Conservation (phyloP, 2,797 vertebrate species). For the Sebastes glaucus region DNA sequence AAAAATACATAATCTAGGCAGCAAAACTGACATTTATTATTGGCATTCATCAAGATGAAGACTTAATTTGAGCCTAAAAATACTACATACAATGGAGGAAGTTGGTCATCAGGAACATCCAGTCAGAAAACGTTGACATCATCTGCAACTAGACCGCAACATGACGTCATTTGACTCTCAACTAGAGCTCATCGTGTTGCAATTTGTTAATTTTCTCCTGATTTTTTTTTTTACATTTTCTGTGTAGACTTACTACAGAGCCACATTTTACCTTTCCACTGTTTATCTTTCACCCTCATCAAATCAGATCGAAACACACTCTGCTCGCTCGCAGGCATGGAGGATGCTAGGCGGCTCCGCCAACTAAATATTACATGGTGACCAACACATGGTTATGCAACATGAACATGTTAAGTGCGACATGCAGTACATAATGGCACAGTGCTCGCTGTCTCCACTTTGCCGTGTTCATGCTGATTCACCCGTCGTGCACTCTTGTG, state of each 20-base stretch:
- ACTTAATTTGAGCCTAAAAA: too few relatives aligned
- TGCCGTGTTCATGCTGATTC: neutral
- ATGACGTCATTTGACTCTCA: neutral
- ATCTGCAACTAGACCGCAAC: neutral
- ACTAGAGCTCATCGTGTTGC: neutral
- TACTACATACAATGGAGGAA: neutral
- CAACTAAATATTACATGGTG: conserved; percentile 57
- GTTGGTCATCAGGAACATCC: neutral
- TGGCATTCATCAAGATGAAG: neutral
- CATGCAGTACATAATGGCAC: conserved; percentile 17
- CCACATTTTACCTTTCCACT: neutral
- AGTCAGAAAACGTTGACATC: neutral
- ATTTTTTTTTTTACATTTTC: neutral
- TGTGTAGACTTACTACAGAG: neutral
- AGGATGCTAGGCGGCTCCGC: neutral
- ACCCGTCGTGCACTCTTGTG: neutral
- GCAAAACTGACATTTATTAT: neutral
- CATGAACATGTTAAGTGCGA: conserved; percentile 42
- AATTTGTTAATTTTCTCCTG: neutral
- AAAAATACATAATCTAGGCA: neutral
- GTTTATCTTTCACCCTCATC: conserved; percentile 1
- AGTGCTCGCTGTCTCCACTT: neutral
- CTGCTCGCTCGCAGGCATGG: neutral
- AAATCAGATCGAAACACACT: neutral
- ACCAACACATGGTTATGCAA: conserved; percentile 54